These are phyloP conservation scores for Crypturellus tataupa DNA, from an alignment of 2,797 vertebrate species.

Conservation along the genomic window DNA sequence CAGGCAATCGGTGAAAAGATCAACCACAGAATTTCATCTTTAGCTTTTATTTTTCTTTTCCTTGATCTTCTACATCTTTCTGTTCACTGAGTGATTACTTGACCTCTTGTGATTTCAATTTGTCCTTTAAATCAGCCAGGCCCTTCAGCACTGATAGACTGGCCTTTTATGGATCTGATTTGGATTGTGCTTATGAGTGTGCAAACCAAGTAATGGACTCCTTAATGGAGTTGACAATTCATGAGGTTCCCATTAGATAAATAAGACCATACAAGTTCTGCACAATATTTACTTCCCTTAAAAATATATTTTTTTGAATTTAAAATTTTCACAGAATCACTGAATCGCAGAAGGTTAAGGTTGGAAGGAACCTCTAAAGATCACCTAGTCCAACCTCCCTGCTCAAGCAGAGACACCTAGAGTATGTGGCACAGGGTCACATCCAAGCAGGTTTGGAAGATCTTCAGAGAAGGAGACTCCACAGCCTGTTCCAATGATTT, in stretches of 20 bases:
- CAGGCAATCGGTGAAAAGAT: background rate
- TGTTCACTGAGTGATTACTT: background rate
- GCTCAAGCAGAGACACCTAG: too few relatives aligned
- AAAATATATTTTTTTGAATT: background rate
- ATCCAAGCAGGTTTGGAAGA: too few relatives aligned
- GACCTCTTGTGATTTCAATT: background rate
- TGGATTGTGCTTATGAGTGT: background rate
- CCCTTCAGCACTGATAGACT: background rate
- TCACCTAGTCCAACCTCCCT: too few relatives aligned
- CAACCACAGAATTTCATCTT: background rate
- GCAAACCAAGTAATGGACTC: background rate
- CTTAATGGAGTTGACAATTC: background rate
- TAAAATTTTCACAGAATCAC: background rate
- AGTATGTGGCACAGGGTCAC: too few relatives aligned
- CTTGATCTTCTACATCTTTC: background rate
- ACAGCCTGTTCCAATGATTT: too few relatives aligned
- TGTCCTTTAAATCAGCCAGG: background rate
- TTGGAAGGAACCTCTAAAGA: too few relatives aligned
- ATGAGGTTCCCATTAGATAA: background rate
- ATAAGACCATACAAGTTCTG: background rate
- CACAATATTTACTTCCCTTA: background rate
- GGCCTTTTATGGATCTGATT: background rate
- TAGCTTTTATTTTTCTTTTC: background rate
- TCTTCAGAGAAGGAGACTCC: too few relatives aligned
- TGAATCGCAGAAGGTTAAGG: too few relatives aligned